Percentiles rank a stretch among this genome's conserved stretches.
phyloP scores from a whole-genome alignment of 2,888 invertebrate genomes.

The Tiphia femorata region DNA sequence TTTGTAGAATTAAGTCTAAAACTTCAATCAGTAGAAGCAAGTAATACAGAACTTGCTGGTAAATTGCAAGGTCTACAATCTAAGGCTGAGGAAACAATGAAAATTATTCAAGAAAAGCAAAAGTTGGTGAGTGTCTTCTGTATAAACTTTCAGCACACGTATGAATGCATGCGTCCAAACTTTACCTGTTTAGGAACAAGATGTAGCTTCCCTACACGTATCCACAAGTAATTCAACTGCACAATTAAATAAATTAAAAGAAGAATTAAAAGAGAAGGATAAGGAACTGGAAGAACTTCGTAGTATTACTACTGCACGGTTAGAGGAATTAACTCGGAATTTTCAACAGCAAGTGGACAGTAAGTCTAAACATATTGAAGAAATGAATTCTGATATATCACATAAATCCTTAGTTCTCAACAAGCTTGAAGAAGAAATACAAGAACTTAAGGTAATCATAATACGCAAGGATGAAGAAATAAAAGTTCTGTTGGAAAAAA shows the following conservation, averaged over 20 bases:
- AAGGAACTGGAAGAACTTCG: constrained; percentile 69
- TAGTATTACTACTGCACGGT: constrained; percentile 49
- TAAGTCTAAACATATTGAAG: constrained; percentile 53
- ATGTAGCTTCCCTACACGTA: constrained; percentile 72
- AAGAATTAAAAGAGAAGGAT: constrained; percentile 73
- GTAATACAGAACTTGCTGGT: constrained; percentile 71
- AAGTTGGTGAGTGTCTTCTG: constrained; percentile 55
- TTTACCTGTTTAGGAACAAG: constrained; percentile 49
- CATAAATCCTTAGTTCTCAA: constrained; percentile 50
- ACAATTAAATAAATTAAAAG: constrained; percentile 72
- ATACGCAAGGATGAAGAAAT: constrained; percentile 61
- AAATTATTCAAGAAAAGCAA: constrained; percentile 54
- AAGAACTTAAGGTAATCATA: constrained; percentile 52
- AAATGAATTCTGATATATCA: constrained; percentile 50
- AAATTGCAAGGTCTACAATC: constrained; percentile 68
- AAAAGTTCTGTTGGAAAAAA: constrained; percentile 56
- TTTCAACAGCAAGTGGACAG: constrained; percentile 59
- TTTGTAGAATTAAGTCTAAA: constrained; percentile 71
- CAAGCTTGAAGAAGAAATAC: constrained; percentile 57
- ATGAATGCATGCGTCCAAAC: too few relatives aligned
- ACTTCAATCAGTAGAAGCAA: constrained; percentile 71
- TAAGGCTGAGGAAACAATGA: constrained; percentile 69
- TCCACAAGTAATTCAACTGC: constrained; percentile 74
- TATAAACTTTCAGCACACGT: too few relatives aligned
- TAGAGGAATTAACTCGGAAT: constrained; percentile 56